A percentile compares a stretch with the other conserved stretches of the same genome.
These are phyloP conservation scores for Aphrophora alni DNA, from an alignment of 2,888 invertebrate genomes.

Conservation along the genomic window DNA sequence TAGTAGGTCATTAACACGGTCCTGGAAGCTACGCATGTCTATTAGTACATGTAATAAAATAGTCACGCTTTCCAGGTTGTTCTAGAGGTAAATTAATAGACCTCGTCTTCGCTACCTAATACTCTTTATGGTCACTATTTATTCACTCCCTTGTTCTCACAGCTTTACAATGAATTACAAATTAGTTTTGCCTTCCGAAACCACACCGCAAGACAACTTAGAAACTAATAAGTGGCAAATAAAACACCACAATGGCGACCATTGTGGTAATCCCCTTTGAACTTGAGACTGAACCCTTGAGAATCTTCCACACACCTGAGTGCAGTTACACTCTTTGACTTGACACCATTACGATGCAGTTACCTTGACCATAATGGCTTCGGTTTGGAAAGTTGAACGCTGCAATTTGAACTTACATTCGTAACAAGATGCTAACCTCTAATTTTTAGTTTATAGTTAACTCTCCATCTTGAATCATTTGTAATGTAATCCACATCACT, in stretches of 20 bases:
- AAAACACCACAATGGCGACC: background rate
- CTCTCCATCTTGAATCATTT: too few species aligned
- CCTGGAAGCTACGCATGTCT: background rate
- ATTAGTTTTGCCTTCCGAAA: conserved; percentile 9
- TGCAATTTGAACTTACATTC: too few species aligned
- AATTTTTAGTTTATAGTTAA: too few species aligned
- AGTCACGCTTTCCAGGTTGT: background rate
- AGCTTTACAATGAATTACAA: conserved; percentile 1
- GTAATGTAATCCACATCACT: too few species aligned
- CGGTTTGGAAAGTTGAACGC: background rate
- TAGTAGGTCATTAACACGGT: background rate
- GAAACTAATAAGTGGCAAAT: background rate
- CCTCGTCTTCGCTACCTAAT: background rate
- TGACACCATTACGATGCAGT: background rate
- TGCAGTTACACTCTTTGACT: background rate
- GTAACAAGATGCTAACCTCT: too few species aligned
- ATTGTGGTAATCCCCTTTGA: conserved; percentile 9
- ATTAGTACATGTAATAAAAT: background rate
- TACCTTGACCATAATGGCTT: background rate
- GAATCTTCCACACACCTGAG: background rate
- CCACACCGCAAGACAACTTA: background rate
- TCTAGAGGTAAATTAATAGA: background rate
- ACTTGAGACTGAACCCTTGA: background rate
- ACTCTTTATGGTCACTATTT: background rate
- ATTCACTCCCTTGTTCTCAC: conserved; percentile 2